phyloP scores from a whole-genome alignment of 53 echinoderm and acorn worm species.

The Antedon mediterranea region DNA sequence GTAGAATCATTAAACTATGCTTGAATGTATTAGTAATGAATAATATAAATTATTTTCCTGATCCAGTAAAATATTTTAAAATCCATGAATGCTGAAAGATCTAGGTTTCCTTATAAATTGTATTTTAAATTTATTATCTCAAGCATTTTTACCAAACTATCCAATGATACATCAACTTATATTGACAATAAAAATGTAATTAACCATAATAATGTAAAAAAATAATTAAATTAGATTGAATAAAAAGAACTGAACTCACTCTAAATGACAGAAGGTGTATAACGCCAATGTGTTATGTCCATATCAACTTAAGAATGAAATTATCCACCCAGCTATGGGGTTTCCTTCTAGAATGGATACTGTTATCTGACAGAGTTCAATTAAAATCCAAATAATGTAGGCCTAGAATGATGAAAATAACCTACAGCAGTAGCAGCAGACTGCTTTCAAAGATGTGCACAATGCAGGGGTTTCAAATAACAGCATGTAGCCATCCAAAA shows the following conservation, averaged over 20 bases:
- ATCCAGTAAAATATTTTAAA: too few species aligned
- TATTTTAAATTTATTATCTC: too few species aligned
- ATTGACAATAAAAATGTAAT: too few species aligned
- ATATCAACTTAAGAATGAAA: not conserved
- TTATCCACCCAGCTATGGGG: not conserved
- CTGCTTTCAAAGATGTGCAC: not conserved
- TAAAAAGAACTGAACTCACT: not conserved
- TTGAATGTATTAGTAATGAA: too few species aligned
- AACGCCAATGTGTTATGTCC: not conserved
- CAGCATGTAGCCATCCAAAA: not conserved
- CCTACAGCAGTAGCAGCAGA: not conserved
- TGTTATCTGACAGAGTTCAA: not conserved
- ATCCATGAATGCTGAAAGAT: too few species aligned
- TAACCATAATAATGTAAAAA: too few species aligned
- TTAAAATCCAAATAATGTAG: not conserved
- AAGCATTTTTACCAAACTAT: too few species aligned
- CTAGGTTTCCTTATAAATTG: too few species aligned
- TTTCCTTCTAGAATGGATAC: not conserved
- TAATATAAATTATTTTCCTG: too few species aligned
- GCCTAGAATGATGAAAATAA: not conserved
- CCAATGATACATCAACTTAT: too few species aligned
- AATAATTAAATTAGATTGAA: too few species aligned
- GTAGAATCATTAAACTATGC: too few species aligned
- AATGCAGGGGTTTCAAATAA: not conserved
- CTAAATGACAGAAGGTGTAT: not conserved